Evolutionary conservation across 2,797 vertebrate species (phyloP), one percentile per base, ranked within the genome.

Genomic region (Dryobates pubescens): DNA sequence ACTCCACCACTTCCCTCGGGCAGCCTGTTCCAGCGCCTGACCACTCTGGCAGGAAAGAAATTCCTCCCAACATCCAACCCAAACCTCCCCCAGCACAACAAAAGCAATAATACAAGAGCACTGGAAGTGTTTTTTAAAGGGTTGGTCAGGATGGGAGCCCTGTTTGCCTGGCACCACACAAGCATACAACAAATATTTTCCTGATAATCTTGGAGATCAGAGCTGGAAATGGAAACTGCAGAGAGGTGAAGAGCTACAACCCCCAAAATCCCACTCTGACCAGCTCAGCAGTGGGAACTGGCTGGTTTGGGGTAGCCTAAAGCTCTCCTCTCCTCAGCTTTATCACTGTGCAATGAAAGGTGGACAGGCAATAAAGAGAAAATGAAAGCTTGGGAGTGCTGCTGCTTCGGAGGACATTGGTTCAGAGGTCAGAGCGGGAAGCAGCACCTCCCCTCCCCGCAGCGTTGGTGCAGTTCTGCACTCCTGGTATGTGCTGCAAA

Each of bases 361-460:
- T 29, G 72, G 16, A 8, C 41, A 27, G 59, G 47, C 56, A 36
- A 30, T 1, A 4, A 14, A 10, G 2, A 12, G 32, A 3, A 17
- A 49, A 19, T 1, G 9, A 30, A 38, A 5, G 19, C 17, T 26
- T 7, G n/a, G 54, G 18, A 10, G 43, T 53, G 74, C 13, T 4
- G 0, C 1, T 16, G 57, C 8, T 63, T 16, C 34, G 58, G 61
- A 77, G n/a, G 41, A 12, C 7, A 1, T 0, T 1, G 41, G 26
- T 10, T 57, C 36, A 30, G 84, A 9, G 19, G 17, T 8, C 4
- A 5, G 36, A 54, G 30, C 3, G 2, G 7, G 36, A 14, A 43
- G 14, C 10, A 49, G 32, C 20, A 3, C 2, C 24, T 17, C 68
- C 24, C 2, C 24, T 17, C 68, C 24, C 13, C 71, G 23, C 0